Conservation (phyloP, 2,797 vertebrate genomes). For the Echiichthys vipera region DNA sequence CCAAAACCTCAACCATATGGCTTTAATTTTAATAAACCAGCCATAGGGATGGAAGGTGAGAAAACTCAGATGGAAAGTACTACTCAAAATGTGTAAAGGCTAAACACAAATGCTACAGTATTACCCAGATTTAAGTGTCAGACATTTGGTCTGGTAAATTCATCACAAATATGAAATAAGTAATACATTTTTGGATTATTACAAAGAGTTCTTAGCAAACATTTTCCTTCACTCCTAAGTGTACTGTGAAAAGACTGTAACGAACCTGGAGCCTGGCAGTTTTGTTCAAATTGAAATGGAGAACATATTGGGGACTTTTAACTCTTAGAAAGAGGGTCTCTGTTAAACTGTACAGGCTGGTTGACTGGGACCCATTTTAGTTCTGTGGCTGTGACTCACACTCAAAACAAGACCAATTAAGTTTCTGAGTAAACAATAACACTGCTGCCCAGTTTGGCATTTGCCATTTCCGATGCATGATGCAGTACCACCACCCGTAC, state of each 20-base stretch:
- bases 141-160: not conserved
- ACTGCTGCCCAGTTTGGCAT: conserved; percentile 4
- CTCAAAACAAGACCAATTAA: conserved; percentile 8
- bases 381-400: conserved; percentile 10
- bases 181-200: not conserved
- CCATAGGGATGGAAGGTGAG: too few relatives aligned
- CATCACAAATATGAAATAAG: not conserved
- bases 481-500: conserved; percentile 11
- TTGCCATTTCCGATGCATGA: conserved; percentile 15
- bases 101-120: not conserved
- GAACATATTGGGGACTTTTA: not conserved
- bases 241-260: not conserved
- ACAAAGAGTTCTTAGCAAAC: not conserved
- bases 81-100: not conserved
- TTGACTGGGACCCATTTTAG: not conserved
- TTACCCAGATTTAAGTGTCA: not conserved
- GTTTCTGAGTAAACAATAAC: conserved; percentile 6
- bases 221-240: not conserved
- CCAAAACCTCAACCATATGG: too few relatives aligned
- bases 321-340: not conserved
- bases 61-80: not conserved
- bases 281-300: not conserved
- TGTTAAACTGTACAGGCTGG: not conserved
- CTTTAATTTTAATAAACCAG: not conserved
- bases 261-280: not conserved